phyloP scores from a whole-genome alignment of 2,797 vertebrate genomes.

The Nannoperca obscura region DNA sequence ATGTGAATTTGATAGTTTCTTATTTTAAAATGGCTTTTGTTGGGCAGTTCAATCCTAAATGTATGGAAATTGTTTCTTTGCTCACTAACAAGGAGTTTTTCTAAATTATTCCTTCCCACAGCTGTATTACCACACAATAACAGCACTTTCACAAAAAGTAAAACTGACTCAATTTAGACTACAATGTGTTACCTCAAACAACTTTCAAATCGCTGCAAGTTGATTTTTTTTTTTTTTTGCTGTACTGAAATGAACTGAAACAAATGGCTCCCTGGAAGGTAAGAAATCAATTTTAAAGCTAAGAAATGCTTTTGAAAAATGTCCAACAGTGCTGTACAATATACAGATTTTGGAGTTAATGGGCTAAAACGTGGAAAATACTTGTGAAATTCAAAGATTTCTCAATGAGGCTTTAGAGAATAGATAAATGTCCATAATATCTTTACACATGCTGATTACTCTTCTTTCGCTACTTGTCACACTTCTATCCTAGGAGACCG shows the following conservation, averaged over 20 bases:
- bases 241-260: conserved; percentile 47
- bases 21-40: not conserved
- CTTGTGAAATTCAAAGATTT: conserved; percentile 47
- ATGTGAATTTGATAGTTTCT: not conserved
- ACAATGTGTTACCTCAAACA: conserved; percentile 24
- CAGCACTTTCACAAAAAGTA: conserved; percentile 1
- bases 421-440: conserved; percentile 8
- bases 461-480: conserved; percentile 8
- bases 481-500: too few relatives aligned
- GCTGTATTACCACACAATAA: conserved; percentile 4
- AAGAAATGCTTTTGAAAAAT: conserved; percentile 42
- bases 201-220: conserved; percentile 13
- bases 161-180: conserved; percentile 12
- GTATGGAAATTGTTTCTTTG: not conserved
- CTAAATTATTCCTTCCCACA: conserved; percentile 14
- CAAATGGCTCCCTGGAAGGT: conserved; percentile 46
- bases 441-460: not conserved
- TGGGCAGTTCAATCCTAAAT: conserved; percentile 1
- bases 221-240: conserved; percentile 2
- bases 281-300: conserved; percentile 55
- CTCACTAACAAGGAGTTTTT: conserved; percentile 1
- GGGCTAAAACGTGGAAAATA: conserved; percentile 45
- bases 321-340: conserved; percentile 7
- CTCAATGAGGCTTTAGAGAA: conserved; percentile 19
- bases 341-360: conserved; percentile 48